Base-by-base conservation (phyloP, 2,888 invertebrate genomes). In the Geophilus truncorum region DNA sequence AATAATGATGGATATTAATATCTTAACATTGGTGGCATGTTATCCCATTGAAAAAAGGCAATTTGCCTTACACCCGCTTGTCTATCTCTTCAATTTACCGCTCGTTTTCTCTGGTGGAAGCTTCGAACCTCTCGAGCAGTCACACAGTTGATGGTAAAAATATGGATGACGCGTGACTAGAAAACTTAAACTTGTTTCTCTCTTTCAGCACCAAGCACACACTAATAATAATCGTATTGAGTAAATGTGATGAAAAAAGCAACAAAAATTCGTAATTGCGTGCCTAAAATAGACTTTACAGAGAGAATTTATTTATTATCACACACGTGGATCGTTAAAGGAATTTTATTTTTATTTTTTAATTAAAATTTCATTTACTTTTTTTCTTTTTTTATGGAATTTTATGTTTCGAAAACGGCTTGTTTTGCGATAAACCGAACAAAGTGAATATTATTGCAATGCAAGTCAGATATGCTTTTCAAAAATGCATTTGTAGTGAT, bases 61-160 rank as follows among this genome's bases (percentile, higher is more conserved):
- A 62, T 62, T 62, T 62, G 62, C 62, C 62, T 62, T 62, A 62
- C 62, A 62, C 62, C 28, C 62, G 62, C 62, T 62, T 62, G 62
- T 62, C 62, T 62, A 62, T 62, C 62, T 62, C 62, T 62, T 62
- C 62, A 62, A 62, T 62, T 62, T 62, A 28, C 62, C 62, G 62
- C 62, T 62, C 62, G 62, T 62, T 62, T 62, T 62, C 62, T 62
- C 62, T 62, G 23, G 62, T 62, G 62, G 62, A 62, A 62, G 25
- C 62, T 23, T 62, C 25, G 25, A 62, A 25, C 62, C 62, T 62
- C 62, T 62, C 62, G 28, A 25, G 62, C 62, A 62, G 62, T 28
- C 62, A 12, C 62, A 62, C 10, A 62, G 62, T 62, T 62, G 62
- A 62, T 62, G 62, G 62, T 25, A 23, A 62, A 62, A 62, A 62